Conservation (phyloP, 1,140 invertebrate species). For the Mycetomoellerius zeteki region DNA sequence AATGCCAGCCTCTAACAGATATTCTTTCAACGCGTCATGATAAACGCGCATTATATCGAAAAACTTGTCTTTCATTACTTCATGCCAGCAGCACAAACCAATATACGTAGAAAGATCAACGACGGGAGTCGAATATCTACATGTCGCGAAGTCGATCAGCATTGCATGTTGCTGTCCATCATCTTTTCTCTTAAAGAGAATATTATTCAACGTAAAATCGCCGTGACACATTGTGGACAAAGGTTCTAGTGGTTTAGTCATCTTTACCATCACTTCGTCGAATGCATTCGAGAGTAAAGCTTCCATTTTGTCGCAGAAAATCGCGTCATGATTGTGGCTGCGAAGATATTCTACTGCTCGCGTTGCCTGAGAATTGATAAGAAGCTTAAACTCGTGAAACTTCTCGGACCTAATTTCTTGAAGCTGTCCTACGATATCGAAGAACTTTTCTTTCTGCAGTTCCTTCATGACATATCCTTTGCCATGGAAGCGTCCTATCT, state of each 20-base stretch:
- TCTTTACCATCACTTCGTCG: conserved; percentile 45
- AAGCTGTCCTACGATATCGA: conserved; percentile 69
- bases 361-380: not conserved
- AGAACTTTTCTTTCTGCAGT: conserved; percentile 75
- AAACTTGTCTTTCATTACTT: conserved; percentile 68
- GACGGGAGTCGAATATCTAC: conserved; percentile 80
- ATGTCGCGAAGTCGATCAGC: conserved; percentile 84
- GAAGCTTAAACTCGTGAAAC: fast-evolving
- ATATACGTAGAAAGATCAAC: conserved; percentile 84
- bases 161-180: conserved; percentile 71
- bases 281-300: conserved; percentile 52
- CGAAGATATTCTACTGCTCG: conserved; percentile 62
- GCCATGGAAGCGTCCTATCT: conserved; percentile 83
- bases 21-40: conserved; percentile 69
- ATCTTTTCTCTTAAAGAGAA: conserved; percentile 75
- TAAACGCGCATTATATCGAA: conserved; percentile 80
- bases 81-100: conserved; percentile 77
- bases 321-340: conserved; percentile 44
- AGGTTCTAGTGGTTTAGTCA: conserved; percentile 70
- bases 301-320: conserved; percentile 73
- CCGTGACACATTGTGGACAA: conserved; percentile 84
- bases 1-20: conserved; percentile 64
- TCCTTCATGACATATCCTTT: conserved; percentile 81
- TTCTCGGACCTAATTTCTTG: conserved; percentile 36
- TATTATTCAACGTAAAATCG: conserved; percentile 84